Evolutionary conservation across 2,797 vertebrate genomes (phyloP), one percentile per base, ranked within the genome.

Genomic region (Phataginus tricuspis): DNA sequence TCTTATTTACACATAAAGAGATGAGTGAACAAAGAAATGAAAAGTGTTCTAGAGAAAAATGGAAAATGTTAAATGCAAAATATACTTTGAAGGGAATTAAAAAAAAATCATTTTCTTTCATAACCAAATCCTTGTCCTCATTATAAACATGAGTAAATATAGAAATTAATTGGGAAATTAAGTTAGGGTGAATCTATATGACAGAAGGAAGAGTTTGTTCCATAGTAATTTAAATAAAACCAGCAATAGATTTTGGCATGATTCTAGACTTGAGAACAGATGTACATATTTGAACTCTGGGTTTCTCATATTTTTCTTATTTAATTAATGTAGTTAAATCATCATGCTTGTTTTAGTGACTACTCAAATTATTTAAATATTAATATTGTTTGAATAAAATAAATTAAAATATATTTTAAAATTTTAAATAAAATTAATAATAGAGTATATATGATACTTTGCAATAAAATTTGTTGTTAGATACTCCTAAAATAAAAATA

Each of bases 91-190:
- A 53, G 85, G 49, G 16, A 95, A 64, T 29, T 0, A 1, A 74
- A 69, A 95, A 37, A 93, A 94, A 53, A 23, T 53, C 11, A 18
- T 49, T 2, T 10, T 90, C 69, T 79, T 86, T 90, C 85, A 82
- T 75, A 95, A 90, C 86, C 45, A 96, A 94, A 95, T 80, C 34
- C 2, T 66, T 92, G 13, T 74, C 34, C 23, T 95, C 49, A 39
- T 85, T 95, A 75, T 71, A 97, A 96, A 86, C 57, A 69, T 57
- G 31, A 93, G 68, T 95, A 95, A 96, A 96, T 95, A 88, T 86
- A 97, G 96, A 97, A 92, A 90, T 91, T 96, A 94, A 97, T 96
- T 97, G 72, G 90, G 88, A 90, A 95, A 82, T 72, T 86, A 90
- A 93, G 90, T 93, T 89, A 97, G 57, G 34, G 61, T 95, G 80